Evolutionary conservation across 2,888 invertebrate species (phyloP).

Genomic region (Eilema caniola): DNA sequence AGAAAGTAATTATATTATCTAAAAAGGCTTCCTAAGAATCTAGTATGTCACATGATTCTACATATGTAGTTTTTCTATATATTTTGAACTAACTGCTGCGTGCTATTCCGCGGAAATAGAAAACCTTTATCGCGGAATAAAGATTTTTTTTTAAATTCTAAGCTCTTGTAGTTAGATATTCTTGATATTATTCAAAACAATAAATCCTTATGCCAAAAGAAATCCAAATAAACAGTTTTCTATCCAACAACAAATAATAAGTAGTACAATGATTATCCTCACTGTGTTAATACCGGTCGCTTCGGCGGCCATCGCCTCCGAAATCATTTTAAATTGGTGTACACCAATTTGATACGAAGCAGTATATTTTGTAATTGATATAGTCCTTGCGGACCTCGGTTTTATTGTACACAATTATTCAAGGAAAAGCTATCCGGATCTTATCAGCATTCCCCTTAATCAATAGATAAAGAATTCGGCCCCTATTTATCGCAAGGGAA

Average conservation of each 20-base stretch:
- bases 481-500: background rate
- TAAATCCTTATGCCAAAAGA: background rate
- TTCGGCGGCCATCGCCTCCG: too few relatives aligned
- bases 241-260: background rate
- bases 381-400: background rate
- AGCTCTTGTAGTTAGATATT: too few relatives aligned
- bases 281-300: too few relatives aligned
- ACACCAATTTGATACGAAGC: background rate
- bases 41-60: too few relatives aligned
- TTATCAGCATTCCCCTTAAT: constrained; percentile 8
- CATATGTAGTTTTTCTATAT: too few relatives aligned
- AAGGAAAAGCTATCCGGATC: constrained; percentile 2
- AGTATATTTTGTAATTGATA: background rate
- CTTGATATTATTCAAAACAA: background rate
- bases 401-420: constrained; percentile 3
- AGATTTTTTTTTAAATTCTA: too few relatives aligned
- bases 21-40: too few relatives aligned
- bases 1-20: background rate
- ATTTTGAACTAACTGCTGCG: too few relatives aligned
- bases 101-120: too few relatives aligned
- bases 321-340: background rate
- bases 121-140: too few relatives aligned
- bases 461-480: constrained; percentile 5
- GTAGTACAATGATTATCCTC: background rate
- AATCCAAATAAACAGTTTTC: background rate